Evolutionary conservation across 2,888 invertebrate genomes (phyloP), one percentile per base, ranked within the genome.

Genomic region (Crematogaster levior): DNA sequence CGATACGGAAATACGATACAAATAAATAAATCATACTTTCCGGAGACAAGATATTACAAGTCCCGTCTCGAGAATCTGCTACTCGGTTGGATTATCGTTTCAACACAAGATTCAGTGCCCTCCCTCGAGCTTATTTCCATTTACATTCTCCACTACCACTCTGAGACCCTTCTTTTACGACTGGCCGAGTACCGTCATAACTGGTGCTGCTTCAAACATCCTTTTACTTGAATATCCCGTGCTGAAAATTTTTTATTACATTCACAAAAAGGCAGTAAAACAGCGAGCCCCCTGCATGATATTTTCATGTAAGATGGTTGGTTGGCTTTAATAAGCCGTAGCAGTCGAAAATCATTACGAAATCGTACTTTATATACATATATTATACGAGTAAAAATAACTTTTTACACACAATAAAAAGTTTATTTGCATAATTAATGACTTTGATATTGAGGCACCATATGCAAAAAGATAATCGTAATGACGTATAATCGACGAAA

Each of bases 81-180:
- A 37, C 66, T 72, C 75, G 51, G 75, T 80, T 81, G 80, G 81
- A 83, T 86, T 83, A 86, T 81, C 75, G 75, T 75, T 75, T 46
- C 60, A 46, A 66, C 72, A 51, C 66, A 56, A 81, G 85, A 77
- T 77, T 60, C 80, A 79, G 65, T 77, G 60, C 56, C 65, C 53
- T 74, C 74, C 21, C 56, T 81, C 83, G 34, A 63, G 77, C 70
- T 82, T 77, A 77, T 81, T 84, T 81, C 81, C 68, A 83, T 85
- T 81, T 85, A 85, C 81, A 74, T 83, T 61, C 75, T 15, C 51
- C 63, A 51, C 68, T 73, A 66, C 63, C 46, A 51, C 51, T 65
- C 48, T 24, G 46, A 60, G 40, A 61, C 56, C 80, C 27, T 72
- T 21, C 73, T 61, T 48, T 74, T 66, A 83, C 30, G 53, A 77